Evolutionary conservation across 2,888 invertebrate genomes (phyloP), one percentile per base, ranked within the genome.

Genomic region (Dryocosmus kuriphilus): DNA sequence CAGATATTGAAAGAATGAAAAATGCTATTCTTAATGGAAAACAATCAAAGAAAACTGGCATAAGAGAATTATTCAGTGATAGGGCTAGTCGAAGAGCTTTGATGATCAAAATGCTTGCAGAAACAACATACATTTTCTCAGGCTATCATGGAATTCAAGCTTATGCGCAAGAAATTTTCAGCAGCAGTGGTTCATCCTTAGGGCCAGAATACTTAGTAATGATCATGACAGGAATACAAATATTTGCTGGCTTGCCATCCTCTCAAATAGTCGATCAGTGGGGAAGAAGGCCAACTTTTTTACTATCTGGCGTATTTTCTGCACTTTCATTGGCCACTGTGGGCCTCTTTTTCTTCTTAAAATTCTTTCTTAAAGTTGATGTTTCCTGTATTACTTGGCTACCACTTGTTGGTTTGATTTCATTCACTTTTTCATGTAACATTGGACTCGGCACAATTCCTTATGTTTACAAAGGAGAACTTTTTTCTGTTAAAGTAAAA

Each of bases 401-500:
- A 41, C 11, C 11, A 14, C 38, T 38, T 38, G 91, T 92, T 82
- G 93, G 94, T 85, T 92, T 94, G 86, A 93, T 94, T 38, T 92
- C 93, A 81, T 94, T 94, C 91, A 94, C 94, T 90, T 93, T 94
- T 84, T 93, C 93, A 51, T 94, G 94, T 79, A 94, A 94, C 5
- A 92, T 94, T 86, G 94, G 94, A 24, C 92, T 94, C 87, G 94
- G 94, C 0, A 94, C 94, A 0, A 92, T 94, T 35, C 93, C 94
- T 35, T 94, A 94, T 87, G 93, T 94, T 57, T 93, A 94, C 71
- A 93, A 94, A 62, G 94, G 94, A 3, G 95, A 95, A 90, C 92
- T 95, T 87, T 94, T 95, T 88, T 94, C 95, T 60, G 92, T 93
- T 4, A 93, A 94, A 83, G 94, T 94, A 35, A 94, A 95, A 85